Base-by-base conservation (phyloP, 1,140 invertebrate genomes). In the Potamilus streckersoni region DNA sequence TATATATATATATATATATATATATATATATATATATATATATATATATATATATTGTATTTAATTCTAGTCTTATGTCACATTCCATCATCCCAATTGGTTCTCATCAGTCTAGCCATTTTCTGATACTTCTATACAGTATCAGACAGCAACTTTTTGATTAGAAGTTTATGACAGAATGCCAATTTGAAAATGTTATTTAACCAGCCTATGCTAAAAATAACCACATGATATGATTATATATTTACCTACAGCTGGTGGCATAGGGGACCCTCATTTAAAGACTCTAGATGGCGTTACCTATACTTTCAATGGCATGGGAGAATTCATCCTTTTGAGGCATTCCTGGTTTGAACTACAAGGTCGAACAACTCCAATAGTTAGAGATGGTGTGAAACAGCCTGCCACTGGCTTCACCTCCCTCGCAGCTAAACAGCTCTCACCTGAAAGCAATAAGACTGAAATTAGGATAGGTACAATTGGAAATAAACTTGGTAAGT, bases 251-350 rank as follows among this genome's bases (percentile, higher is more conserved):
- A 62, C 58, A 74, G 73, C 58, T 19, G 69, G 69, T 60, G 74
- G 69, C 20, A 38, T 71, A 85, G 97, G 97, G 1, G 97, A 98
- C 90, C 97, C 97, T 1, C 97, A 99, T 87, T 91, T 99, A 60
- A 93, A 96, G 19, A 98, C 97, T 0, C 97, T 98, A 83, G 97
- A 99, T 87, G 93, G 94, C 74, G 87, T 94, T 8, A 92, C 94
- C 58, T 99, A 98, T 85, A 98, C 96, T 0, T 99, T 99, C 89
- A 98, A 98, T 85, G 97, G 97, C 3, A 94, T 96, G 91, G 97
- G 97, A 79, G 97, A 98, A 90, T 99, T 95, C 84, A 94, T 97
- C 17, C 66, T 86, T 19, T 17, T 84, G 8, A 20, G 76, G 49
- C 73, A 78, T 38, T 64, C 56, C 49, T 23, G n/a, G 19, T 71